Base-by-base conservation (phyloP, 2,797 vertebrate species). In the Hipposideros larvatus region DNA sequence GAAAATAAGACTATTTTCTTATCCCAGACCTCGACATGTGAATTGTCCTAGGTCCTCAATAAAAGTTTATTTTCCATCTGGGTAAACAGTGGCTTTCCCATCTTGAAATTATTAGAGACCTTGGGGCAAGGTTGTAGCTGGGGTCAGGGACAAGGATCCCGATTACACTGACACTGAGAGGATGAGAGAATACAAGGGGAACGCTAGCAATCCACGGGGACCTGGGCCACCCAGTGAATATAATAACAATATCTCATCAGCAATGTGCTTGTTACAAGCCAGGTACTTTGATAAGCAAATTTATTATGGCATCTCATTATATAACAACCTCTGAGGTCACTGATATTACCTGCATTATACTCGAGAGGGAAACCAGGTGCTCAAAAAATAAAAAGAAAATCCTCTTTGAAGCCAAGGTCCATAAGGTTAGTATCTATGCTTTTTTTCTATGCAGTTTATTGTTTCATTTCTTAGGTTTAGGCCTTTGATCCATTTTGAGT, bases 31-130 rank as follows among this genome's bases (percentile, higher is more conserved):
- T 73, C 75, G 65, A 46, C 46, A 68, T 80, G 74, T 59, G 70
- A 7, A 37, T 68, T 89, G 15, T 9, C 11, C 24, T 55, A 61
- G n/a, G n/a, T 61, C 22, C 5, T 68, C 41, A 59, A 65, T 70
- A 94, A 90, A 96, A 91, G 57, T 71, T 65, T 21, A 21, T 18
- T 94, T 96, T 55, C 22, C 18, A n/a, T 68, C 57, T 68, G 57
- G 18, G 34, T 71, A 96, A 87, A 87, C 7, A 48, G 77, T 80
- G 31, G 11, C 28, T 92, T 95, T 86, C 51, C 95, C 59, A 80
- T 59, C 24, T 89, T 63, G 22, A 94, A 77, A 87, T 96, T 94
- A 87, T 87, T 84, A 70, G 26, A 88, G 19, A 84, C 3, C 4
- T 9, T 19, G 65, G 19, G 46, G 11, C 21, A 48, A 95, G 37